phyloP scores from a whole-genome alignment of 2,888 invertebrate genomes.

The Scaptomyza reducta region DNA sequence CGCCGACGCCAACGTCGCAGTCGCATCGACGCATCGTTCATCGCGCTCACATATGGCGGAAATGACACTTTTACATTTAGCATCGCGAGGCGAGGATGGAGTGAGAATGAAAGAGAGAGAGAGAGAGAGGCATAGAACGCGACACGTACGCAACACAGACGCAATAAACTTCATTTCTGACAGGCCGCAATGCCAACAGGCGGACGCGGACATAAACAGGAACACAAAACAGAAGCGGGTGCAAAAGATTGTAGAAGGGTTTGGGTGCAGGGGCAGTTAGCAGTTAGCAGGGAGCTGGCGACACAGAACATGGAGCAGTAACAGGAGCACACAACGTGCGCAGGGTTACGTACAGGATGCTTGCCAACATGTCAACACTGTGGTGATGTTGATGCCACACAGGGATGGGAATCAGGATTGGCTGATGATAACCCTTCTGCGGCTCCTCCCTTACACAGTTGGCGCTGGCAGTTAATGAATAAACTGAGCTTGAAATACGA shows the following conservation, averaged over 20 bases:
- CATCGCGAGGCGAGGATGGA: slow-evolving; percentile 49
- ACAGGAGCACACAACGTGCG: no score
- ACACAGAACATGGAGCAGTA: background rate
- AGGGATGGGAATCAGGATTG: slow-evolving; percentile 39
- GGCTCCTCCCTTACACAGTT: background rate
- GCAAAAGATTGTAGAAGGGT: background rate
- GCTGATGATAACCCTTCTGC: slow-evolving; percentile 4
- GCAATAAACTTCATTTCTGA: slow-evolving; percentile 83
- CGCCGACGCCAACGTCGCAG: slow-evolving; percentile 17
- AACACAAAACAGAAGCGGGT: slow-evolving; percentile 44
- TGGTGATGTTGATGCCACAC: slow-evolving; percentile 59
- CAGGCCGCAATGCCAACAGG: slow-evolving; percentile 79
- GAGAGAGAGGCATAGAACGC: slow-evolving; percentile 15
- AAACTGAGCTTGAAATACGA: slow-evolving; percentile 64
- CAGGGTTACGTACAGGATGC: slow-evolving; percentile 43
- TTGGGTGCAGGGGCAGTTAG: background rate
- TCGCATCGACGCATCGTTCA: slow-evolving; percentile 76
- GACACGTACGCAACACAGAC: slow-evolving; percentile 74
- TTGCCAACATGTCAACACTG: slow-evolving; percentile 67
- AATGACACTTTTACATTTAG: slow-evolving; percentile 79
- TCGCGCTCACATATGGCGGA: slow-evolving; percentile 80
- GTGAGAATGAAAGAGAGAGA: background rate
- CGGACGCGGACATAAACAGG: slow-evolving; percentile 58
- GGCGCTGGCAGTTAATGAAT: slow-evolving; percentile 57
- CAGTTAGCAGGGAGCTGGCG: background rate